A percentile compares a stretch with the other conserved stretches of the same genome.
These are phyloP conservation scores for Sarcophaga caerulescens DNA, from an alignment of 2,888 invertebrate genomes.

Conservation along the genomic window DNA sequence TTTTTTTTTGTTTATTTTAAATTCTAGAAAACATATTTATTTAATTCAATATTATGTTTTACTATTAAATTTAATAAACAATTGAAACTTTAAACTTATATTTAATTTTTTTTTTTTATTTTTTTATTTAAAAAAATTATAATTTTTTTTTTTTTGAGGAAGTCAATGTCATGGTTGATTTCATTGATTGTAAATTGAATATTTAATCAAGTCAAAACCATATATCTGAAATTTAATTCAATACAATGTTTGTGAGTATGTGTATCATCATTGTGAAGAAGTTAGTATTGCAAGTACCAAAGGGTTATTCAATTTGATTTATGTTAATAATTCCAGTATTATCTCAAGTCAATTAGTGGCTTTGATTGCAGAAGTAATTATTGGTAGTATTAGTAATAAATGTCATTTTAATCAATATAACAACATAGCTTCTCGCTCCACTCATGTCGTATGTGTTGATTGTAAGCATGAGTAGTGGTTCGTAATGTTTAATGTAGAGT, in stretches of 20 bases:
- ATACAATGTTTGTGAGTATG: background rate
- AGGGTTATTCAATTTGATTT: no score
- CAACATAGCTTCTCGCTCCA: no score
- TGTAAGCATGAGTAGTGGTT: background rate
- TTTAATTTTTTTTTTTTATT: background rate
- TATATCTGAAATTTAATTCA: background rate
- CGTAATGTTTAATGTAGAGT: no score
- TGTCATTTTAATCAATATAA: no score
- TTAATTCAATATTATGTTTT: background rate
- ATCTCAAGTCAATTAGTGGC: no score
- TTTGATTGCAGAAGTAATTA: no score
- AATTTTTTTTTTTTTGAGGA: background rate
- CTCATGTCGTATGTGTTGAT: no score
- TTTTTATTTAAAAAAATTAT: background rate
- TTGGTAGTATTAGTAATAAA: no score
- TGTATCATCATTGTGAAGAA: no score
- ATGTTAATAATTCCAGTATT: no score
- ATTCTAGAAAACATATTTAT: background rate
- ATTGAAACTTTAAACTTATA: background rate
- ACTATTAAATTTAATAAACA: background rate
- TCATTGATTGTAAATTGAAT: background rate
- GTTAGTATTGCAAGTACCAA: no score
- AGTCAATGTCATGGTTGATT: background rate
- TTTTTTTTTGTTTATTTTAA: no score
- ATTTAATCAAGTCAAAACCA: background rate